phyloP scores from a whole-genome alignment of 2,888 invertebrate genomes.

The Amorpha juglandis region DNA sequence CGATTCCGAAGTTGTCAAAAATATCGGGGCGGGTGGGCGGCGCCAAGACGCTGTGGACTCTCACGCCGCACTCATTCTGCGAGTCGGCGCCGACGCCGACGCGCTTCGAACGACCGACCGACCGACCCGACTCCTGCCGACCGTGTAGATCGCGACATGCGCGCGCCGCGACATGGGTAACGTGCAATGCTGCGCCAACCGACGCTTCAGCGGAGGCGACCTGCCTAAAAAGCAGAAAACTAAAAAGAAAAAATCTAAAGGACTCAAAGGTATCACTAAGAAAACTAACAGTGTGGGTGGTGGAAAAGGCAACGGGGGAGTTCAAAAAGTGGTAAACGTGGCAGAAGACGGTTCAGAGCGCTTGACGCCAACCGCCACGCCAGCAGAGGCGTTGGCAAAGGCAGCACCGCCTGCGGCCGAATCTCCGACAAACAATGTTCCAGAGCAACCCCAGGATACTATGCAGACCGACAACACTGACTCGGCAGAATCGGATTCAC shows the following conservation, averaged over 20 bases:
- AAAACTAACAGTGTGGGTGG: slow-evolving; percentile 71
- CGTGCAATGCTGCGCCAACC: slow-evolving; percentile 83
- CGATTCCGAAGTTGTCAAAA: slow-evolving; percentile 75
- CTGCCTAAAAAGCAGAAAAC: slow-evolving; percentile 67
- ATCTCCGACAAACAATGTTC: slow-evolving; percentile 40
- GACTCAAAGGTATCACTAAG: slow-evolving; percentile 58
- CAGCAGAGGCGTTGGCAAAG: slow-evolving; percentile 58
- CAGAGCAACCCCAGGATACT: slow-evolving; percentile 38
- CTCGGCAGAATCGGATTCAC: slow-evolving; percentile 54
- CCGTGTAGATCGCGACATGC: slow-evolving; percentile 78
- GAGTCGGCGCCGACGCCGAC: slow-evolving; percentile 82
- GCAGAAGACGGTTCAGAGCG: slow-evolving; percentile 69
- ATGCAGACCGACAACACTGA: slow-evolving; percentile 39
- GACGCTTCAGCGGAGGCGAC: slow-evolving; percentile 73
- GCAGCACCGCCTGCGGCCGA: slow-evolving; percentile 53
- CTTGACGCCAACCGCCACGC: slow-evolving; percentile 63
- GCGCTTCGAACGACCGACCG: slow-evolving; percentile 82
- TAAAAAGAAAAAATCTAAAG: slow-evolving; percentile 60
- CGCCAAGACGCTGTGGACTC: slow-evolving; percentile 68
- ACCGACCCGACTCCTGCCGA: slow-evolving; percentile 77
- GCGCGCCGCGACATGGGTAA: slow-evolving; percentile 81
- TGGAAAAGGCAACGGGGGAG: slow-evolving; percentile 64
- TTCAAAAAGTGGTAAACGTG: slow-evolving; percentile 66
- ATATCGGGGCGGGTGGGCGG: slow-evolving; percentile 76
- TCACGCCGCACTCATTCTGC: slow-evolving; percentile 75